Percentiles rank a stretch among this genome's conserved stretches.
phyloP scores from a whole-genome alignment of 2,113 vertebrate genomes.

The Seriola dumerili region DNA sequence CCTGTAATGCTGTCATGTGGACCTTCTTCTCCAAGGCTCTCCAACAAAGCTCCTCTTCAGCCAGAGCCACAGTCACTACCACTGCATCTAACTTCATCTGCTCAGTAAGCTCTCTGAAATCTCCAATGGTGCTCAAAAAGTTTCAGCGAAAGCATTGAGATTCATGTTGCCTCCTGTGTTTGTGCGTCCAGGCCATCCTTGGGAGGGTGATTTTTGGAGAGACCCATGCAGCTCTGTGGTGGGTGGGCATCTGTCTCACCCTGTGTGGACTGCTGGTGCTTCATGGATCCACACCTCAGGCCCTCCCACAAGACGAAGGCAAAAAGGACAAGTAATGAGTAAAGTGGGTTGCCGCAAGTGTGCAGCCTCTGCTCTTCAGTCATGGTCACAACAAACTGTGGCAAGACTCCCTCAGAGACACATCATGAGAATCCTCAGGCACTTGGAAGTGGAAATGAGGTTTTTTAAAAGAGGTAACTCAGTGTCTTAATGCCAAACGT shows the following conservation, averaged over 20 bases:
- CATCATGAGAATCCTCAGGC: neutral
- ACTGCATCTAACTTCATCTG: constrained; percentile 92
- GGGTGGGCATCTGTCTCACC: constrained; percentile 89
- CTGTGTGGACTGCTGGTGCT: constrained; percentile 90
- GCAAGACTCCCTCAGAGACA: neutral
- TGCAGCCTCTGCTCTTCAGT: neutral
- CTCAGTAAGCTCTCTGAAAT: constrained; percentile 84
- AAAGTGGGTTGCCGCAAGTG: neutral
- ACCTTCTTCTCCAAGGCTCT: constrained; percentile 94
- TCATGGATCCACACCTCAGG: constrained; percentile 78
- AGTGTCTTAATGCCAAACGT: neutral
- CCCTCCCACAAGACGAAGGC: constrained; percentile 13
- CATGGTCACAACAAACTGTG: neutral
- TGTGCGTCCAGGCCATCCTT: constrained; percentile 87
- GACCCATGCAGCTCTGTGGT: constrained; percentile 89
- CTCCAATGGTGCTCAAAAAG: neutral
- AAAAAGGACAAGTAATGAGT: constrained; percentile 77
- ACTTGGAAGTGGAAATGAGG: neutral
- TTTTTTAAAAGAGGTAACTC: neutral
- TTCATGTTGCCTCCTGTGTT: neutral
- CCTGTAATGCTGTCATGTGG: constrained; percentile 93
- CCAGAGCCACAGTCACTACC: constrained; percentile 89
- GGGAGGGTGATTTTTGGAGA: constrained; percentile 91
- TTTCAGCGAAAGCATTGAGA: too few species aligned
- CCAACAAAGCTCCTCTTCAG: constrained; percentile 89